Conservation (phyloP, 2,797 vertebrate species). For the Syncerus caffer region DNA sequence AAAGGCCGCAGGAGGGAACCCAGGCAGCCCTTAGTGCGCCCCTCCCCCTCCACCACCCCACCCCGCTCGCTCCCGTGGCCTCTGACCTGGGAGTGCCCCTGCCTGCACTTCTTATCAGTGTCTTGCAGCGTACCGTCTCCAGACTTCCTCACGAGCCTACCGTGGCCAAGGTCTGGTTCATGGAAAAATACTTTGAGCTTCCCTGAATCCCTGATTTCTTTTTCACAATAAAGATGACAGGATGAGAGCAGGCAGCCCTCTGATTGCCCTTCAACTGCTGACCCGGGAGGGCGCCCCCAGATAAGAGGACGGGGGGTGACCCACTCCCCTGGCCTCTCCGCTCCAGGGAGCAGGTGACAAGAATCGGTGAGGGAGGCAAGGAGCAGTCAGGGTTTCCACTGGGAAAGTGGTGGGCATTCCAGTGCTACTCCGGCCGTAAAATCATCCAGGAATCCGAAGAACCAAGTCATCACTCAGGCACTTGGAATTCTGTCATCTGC, state of each 20-base stretch:
- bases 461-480: neutral
- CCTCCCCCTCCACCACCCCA: neutral
- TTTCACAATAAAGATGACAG: neutral
- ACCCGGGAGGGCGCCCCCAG: neutral
- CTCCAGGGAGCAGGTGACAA: neutral
- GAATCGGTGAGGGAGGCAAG: neutral
- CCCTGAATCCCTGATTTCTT: neutral
- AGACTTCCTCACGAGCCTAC: neutral
- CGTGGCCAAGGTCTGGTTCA: neutral
- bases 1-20: neutral
- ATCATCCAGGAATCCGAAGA: neutral
- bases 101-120: neutral
- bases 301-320: neutral
- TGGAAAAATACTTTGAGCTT: neutral
- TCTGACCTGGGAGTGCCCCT: neutral
- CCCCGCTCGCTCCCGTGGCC: neutral
- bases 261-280: neutral
- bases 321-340: neutral
- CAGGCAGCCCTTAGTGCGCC: no score
- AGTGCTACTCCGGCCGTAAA: neutral
- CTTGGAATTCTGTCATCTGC: neutral
- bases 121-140: accelerated
- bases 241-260: neutral
- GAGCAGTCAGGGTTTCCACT: neutral
- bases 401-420: neutral